Percentiles rank a stretch among this genome's conserved stretches.
phyloP scores from a whole-genome alignment of 1,140 invertebrate genomes.

The Chironomus striatipennis region DNA sequence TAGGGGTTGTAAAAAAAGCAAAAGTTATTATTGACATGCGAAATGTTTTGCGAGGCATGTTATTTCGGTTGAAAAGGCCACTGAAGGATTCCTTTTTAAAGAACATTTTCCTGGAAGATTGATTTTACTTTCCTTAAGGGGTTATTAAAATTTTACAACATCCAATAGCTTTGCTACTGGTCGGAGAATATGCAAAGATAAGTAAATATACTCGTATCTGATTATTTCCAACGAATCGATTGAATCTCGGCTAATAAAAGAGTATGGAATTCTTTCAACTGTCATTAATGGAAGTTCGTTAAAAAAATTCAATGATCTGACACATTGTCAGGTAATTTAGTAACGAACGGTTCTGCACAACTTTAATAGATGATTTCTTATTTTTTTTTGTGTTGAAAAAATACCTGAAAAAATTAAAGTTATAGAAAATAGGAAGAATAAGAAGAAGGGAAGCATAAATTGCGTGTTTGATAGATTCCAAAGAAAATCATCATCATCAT shows the following conservation, averaged over 20 bases:
- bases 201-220: not conserved
- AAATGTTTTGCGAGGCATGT: not conserved
- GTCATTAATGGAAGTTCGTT: slow-evolving; percentile 6
- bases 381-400: not conserved
- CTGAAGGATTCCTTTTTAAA: not conserved
- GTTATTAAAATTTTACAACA: slow-evolving; percentile 20
- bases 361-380: no score
- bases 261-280: not conserved
- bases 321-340: slow-evolving; percentile 20
- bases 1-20: slow-evolving; percentile 20
- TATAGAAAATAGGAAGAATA: not conserved
- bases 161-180: not conserved
- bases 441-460: slow-evolving; percentile 16
- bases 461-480: slow-evolving; percentile 19
- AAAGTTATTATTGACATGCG: slow-evolving; percentile 18
- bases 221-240: not conserved
- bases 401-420: slow-evolving; percentile 21
- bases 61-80: not conserved
- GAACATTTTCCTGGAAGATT: slow-evolving; percentile 17
- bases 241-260: slow-evolving; percentile 12
- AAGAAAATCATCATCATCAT: not conserved
- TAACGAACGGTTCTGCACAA: slow-evolving; percentile 4
- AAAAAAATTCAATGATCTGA: not conserved
- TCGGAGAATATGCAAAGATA: not conserved
- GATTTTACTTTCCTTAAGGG: slow-evolving; percentile 17